Evolutionary conservation across 1,140 invertebrate genomes (phyloP).

Genomic region (Atta cephalotes): DNA sequence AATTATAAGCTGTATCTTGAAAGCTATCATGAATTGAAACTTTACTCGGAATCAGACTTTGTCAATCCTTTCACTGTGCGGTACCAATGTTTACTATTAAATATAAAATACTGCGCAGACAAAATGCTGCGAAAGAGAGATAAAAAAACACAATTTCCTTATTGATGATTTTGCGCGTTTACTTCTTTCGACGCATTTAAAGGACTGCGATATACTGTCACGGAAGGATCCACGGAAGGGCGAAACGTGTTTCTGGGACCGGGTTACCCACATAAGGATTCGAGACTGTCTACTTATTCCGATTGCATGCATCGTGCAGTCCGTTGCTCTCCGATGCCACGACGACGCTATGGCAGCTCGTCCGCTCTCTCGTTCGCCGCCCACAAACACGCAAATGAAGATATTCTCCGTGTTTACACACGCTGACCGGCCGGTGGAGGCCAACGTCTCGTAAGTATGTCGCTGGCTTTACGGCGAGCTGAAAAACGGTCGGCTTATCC

Average conservation of each 20-base stretch:
- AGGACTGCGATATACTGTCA: constrained; percentile 17
- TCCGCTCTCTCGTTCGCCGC: constrained; percentile 49
- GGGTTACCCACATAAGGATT: constrained; percentile 79
- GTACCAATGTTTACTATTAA: neutral
- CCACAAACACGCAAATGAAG: constrained; percentile 77
- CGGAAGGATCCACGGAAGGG: constrained; percentile 70
- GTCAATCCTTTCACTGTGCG: neutral
- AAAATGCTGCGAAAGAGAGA: neutral
- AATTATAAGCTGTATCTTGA: constrained; percentile 13
- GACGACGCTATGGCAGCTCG: constrained; percentile 39
- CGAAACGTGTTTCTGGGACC: constrained; percentile 79
- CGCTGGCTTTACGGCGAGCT: constrained; percentile 55
- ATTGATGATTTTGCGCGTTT: neutral
- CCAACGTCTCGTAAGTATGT: constrained; percentile 77
- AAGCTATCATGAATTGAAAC: constrained; percentile 25
- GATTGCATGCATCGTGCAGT: constrained; percentile 63
- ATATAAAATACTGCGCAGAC: neutral
- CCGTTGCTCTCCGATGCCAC: constrained; percentile 44
- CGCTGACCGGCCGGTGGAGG: constrained; percentile 61
- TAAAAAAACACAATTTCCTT: neutral
- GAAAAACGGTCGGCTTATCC: constrained; percentile 72
- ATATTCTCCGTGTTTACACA: constrained; percentile 76
- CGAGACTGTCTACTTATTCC: constrained; percentile 77
- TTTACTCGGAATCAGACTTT: neutral
- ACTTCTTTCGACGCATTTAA: constrained; percentile 34